A percentile compares a stretch with the other conserved stretches of the same genome.
phyloP scores from a whole-genome alignment of 2,797 vertebrate genomes.

The Phalloptychus januarius region DNA sequence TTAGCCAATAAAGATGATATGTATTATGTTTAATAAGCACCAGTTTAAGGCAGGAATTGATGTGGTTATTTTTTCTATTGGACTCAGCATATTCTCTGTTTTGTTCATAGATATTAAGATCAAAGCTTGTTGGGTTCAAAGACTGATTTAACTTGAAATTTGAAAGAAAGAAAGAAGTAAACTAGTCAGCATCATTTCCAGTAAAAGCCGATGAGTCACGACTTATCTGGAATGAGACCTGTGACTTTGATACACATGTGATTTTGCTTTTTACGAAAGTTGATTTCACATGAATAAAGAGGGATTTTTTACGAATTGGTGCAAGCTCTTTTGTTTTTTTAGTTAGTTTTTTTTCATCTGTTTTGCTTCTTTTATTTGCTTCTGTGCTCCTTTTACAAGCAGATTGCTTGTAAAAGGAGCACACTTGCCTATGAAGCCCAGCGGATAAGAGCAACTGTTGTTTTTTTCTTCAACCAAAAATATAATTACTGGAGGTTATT shows the following conservation, averaged over 20 bases:
- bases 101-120: neutral
- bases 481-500: too few species aligned
- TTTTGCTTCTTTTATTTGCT: neutral
- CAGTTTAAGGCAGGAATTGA: neutral
- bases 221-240: slow-evolving; percentile 7
- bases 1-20: neutral
- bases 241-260: neutral
- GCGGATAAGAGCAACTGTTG: too few species aligned
- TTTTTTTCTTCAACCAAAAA: too few species aligned
- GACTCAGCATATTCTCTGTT: neutral
- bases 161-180: neutral
- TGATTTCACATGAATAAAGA: neutral
- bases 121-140: slow-evolving; percentile 5
- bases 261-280: neutral
- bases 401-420: neutral
- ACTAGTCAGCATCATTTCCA: slow-evolving; percentile 25
- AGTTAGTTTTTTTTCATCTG: neutral
- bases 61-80: slow-evolving; percentile 15
- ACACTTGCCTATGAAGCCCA: too few species aligned
- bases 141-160: neutral
- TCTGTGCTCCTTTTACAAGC: neutral
- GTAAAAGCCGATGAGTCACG: slow-evolving; percentile 39
- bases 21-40: neutral
- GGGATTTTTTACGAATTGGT: neutral
- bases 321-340: neutral